Base-by-base conservation (phyloP, 1,140 invertebrate species). In the Ylistrum balloti region DNA sequence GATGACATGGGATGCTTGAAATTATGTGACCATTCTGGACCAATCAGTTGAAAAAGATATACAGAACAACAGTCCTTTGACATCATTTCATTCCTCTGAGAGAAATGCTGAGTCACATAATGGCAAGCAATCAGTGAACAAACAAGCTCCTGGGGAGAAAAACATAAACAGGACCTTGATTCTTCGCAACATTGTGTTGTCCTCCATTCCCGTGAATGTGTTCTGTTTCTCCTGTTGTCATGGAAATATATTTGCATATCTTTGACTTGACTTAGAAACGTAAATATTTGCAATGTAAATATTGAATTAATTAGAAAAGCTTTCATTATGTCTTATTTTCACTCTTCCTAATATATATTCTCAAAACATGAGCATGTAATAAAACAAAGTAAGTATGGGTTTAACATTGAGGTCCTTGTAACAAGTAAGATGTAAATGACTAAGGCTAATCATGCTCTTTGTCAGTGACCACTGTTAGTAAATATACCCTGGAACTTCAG, bases 111-210 rank as follows among this genome's bases (percentile, higher is more conserved):
- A 2, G n/a, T 28, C 56, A 74, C 56, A 74, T 74, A 74, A 28
- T 74, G 56, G 56, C 28, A 74, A 28, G 56, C 9, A 74, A n/a
- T 28, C 56, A 28, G 56, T 74, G 56, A 28, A 74, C 22, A 28
- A n/a, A 74, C 5, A 74, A 74, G 56, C 56, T 74, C 17, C 22
- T 74, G 56, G 17, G 5, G 28, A 28, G 28, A 28, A 28, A 74
- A 74, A 74, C 56, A 74, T 74, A 74, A 74, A 74, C 5, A 28
- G 56, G 56, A 74, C 56, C 56, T 74, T n/a, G 56, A 74, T 74
- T 74, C 56, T 74, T 1, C 56, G 56, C 56, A 74, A 74, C 56
- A 74, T 74, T 74, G 56, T n/a, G 22, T 74, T 74, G 17, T 74
- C 56, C 56, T 74, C 56, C 56, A 74, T 74, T 74, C 56, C n/a